phyloP scores from a whole-genome alignment of 2,113 vertebrate genomes.

The Hydropotes inermis region DNA sequence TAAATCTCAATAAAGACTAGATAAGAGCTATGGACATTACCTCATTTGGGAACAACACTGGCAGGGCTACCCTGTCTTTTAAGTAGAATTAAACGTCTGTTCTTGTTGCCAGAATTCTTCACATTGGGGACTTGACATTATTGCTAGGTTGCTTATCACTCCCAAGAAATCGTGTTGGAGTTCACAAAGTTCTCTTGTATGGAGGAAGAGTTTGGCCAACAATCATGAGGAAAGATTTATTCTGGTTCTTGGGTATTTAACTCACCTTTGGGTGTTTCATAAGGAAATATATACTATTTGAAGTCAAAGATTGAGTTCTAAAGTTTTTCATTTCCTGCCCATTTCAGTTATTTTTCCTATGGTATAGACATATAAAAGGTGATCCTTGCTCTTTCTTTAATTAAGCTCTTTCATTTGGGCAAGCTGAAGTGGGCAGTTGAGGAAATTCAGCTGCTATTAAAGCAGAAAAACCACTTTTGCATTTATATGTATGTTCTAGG shows the following conservation, averaged over 20 bases:
- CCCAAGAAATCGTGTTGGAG: not conserved
- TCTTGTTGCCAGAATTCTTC: constrained; percentile 57
- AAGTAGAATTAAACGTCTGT: constrained; percentile 59
- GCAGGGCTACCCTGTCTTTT: constrained; percentile 22
- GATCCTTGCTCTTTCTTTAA: not conserved
- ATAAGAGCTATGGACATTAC: constrained; percentile 53
- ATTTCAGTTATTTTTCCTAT: not conserved
- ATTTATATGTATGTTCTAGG: not conserved
- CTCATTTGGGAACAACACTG: constrained; percentile 59
- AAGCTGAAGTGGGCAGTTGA: not conserved
- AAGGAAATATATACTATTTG: not conserved
- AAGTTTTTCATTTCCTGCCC: not conserved
- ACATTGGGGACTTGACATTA: constrained; percentile 39
- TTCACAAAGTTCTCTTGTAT: not conserved
- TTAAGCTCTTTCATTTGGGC: not conserved
- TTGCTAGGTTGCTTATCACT: constrained; percentile 49
- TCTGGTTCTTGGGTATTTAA: constrained; percentile 14
- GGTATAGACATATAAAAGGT: not conserved
- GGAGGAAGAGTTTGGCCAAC: not conserved
- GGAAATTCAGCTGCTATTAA: not conserved
- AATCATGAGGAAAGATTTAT: constrained; percentile 6
- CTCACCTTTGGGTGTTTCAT: not conserved
- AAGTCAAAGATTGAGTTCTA: not conserved
- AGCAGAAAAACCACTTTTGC: not conserved
- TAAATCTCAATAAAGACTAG: constrained; percentile 39